Evolutionary conservation across 30 jellyfish, hydroid and myxozoan genomes (phyloP), one percentile per base, ranked within the genome.

Genomic region (Pseudorhiza aurosa): DNA sequence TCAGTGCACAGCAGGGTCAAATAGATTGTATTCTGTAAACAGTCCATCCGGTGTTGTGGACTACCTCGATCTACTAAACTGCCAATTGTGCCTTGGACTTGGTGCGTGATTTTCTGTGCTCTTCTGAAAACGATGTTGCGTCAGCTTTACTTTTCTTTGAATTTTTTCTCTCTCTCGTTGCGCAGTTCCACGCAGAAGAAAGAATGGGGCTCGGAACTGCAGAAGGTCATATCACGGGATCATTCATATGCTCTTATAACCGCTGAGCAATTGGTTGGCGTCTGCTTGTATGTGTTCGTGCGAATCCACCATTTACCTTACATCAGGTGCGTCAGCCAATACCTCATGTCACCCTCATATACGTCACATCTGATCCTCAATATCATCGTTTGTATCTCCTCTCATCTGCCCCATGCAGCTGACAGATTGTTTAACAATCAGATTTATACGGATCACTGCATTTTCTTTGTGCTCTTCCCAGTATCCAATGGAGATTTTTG

Each of bases 241-340:
- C 93, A 88, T 26, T 96, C 96, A 3, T 95, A 95, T 69, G 98
- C 73, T 31, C 88, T 95, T 10, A 55, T 95, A 0, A 83, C 97
- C 1, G 96, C 97, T 4, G 97, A 85, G 42, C 99, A 95, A 65
- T 86, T 95, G 58, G 99, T 95, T 64, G 99, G 99, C 1, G 97
- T 95, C n/a, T 95, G 97, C 80, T 68, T 95, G 35, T 95, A 70
- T 64, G 98, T 95, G 75, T 95, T 88, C 51, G 90, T 77, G 1
- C 95, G 97, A n/a, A 65, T 65, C 15, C 96, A 85, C n/a, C 98
- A 95, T 68, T 86, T 85, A 37, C 99, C 97, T 8, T 89, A 58
- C 84, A 45, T 95, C 62, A 84, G 97, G 99, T 95, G 68, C 24
- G 88, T 50, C 42, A 12, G n/a, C n/a, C n/a, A n/a, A n/a, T n/a